phyloP scores from a whole-genome alignment of 2,888 invertebrate genomes.

The Hemicrepidius hirtus region DNA sequence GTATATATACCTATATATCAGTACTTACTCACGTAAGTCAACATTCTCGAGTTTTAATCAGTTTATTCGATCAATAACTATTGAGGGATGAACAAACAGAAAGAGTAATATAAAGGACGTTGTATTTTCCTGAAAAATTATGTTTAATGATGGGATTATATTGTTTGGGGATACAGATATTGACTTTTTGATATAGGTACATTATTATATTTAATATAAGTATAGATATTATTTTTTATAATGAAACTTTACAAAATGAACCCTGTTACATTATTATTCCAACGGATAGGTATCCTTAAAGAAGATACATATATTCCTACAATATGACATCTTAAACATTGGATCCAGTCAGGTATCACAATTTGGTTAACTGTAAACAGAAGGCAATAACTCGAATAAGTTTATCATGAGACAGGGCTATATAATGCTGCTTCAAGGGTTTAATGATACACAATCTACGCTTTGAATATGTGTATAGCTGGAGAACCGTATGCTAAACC shows the following conservation, averaged over 20 bases:
- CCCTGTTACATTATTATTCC: no score
- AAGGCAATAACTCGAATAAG: constrained; percentile 56
- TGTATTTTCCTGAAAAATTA: not conserved
- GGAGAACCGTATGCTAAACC: constrained; percentile 40
- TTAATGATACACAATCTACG: constrained; percentile 43
- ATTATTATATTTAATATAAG: no score
- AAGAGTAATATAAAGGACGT: constrained; percentile 25
- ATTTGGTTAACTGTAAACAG: constrained; percentile 30
- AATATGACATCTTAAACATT: constrained; percentile 18
- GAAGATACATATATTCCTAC: no score
- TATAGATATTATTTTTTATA: no score
- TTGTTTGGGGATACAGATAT: no score
- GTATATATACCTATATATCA: constrained; percentile 6
- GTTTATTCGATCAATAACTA: constrained; percentile 41
- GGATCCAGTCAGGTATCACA: constrained; percentile 1
- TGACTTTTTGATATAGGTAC: no score
- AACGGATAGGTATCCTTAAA: no score
- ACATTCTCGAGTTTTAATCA: constrained; percentile 46
- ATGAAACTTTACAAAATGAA: no score
- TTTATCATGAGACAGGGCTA: constrained; percentile 53
- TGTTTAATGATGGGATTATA: no score
- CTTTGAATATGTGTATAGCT: constrained; percentile 23
- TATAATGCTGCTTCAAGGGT: constrained; percentile 50
- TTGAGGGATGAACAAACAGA: constrained; percentile 37
- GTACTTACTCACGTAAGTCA: constrained; percentile 29